Conservation (phyloP, 35 echinoderm and acorn worm genomes). For the Lytechinus variegatus region DNA sequence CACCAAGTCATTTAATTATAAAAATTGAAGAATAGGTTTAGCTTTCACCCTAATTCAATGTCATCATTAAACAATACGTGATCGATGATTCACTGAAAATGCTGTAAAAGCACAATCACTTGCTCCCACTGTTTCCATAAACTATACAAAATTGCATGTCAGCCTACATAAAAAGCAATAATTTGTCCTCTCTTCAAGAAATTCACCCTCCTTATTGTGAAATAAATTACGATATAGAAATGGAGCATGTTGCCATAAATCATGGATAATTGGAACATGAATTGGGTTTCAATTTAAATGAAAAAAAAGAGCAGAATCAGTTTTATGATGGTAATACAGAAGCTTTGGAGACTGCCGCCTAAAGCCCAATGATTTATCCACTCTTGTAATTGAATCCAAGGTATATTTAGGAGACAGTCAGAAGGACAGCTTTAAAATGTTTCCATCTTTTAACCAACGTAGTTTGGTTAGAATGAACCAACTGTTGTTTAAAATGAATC, state of each 20-base stretch:
- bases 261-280: conserved; percentile 12
- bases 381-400: too few species aligned
- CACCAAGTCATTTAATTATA: too few species aligned
- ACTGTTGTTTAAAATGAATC: too few species aligned
- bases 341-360: background rate
- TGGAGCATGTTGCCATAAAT: background rate
- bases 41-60: background rate
- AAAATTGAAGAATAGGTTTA: background rate
- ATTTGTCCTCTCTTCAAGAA: background rate
- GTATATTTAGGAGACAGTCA: too few species aligned
- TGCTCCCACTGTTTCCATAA: background rate
- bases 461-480: too few species aligned
- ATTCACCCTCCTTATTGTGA: background rate
- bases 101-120: background rate
- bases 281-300: conserved; percentile 6
- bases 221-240: background rate
- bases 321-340: background rate
- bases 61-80: background rate
- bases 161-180: background rate
- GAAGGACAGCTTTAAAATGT: too few species aligned
- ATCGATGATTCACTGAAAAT: background rate
- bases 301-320: background rate
- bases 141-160: background rate
- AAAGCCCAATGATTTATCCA: background rate
- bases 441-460: too few species aligned